These are phyloP conservation scores for Labeo catla DNA, from an alignment of 2,113 vertebrate genomes.

Conservation along the genomic window DNA sequence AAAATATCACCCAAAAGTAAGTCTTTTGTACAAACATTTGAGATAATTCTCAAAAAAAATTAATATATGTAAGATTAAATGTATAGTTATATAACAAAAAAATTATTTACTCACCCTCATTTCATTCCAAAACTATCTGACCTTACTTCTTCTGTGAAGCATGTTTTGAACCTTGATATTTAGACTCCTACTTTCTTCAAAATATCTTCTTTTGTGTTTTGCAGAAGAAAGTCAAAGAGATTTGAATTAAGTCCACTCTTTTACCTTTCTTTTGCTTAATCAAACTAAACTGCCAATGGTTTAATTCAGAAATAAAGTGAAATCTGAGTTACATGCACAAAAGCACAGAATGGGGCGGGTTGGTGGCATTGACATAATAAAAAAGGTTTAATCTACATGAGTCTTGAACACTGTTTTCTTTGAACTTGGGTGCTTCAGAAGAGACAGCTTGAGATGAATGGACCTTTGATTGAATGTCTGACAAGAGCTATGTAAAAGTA, in stretches of 20 bases:
- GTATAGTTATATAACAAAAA: neutral
- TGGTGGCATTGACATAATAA: neutral
- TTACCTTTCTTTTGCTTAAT: conserved; percentile 61
- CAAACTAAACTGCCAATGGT: conserved; percentile 18
- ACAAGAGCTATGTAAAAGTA: neutral
- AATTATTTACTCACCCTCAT: neutral
- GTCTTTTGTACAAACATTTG: neutral
- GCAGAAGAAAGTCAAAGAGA: neutral
- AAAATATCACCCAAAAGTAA: neutral
- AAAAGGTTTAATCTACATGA: conserved; percentile 1
- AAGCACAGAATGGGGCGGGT: neutral
- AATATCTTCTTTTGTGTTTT: neutral
- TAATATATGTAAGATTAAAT: neutral
- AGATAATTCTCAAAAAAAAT: neutral
- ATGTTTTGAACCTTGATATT: too few relatives aligned
- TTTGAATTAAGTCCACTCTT: conserved; percentile 49
- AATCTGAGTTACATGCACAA: conserved; percentile 29
- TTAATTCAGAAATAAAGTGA: neutral
- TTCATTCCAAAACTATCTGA: neutral
- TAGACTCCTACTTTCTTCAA: neutral
- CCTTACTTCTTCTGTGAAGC: neutral
- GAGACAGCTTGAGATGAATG: neutral
- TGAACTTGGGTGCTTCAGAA: neutral
- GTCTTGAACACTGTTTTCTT: neutral
- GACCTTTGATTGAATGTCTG: neutral